Evolutionary conservation across 2,888 invertebrate genomes (phyloP), one percentile per base, ranked within the genome.

Genomic region (Petrolisthes cinctipes): DNA sequence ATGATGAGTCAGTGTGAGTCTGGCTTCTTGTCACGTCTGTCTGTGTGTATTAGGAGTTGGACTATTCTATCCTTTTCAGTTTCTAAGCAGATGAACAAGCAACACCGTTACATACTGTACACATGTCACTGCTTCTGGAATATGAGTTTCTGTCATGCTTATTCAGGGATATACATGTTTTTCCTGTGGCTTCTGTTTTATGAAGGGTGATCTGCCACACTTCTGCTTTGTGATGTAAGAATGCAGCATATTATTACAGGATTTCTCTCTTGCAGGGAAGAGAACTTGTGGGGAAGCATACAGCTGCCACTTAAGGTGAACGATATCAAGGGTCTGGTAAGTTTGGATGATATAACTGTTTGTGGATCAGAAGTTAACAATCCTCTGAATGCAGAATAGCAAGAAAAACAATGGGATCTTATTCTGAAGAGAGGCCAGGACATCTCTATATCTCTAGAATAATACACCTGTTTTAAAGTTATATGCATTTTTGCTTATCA

Each of bases 251-350:
- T 66, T 17, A n/a, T 66, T 66, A 66, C 3, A n/a, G 66, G 14
- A 66, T 78, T n/a, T 57, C 37, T 51, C 5, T 71, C 90, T 93
- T 93, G 80, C 92, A 96, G 96, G 85, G 95, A 95, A 91, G 95
- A 91, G 54, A 90, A 90, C 75, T 90, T 92, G 51, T 93, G 93
- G 93, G 93, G 93, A 4, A 92, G 93, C 51, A 92, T 93, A 14
- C 93, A 93, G 89, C 92, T 98, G 91, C 96, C 97, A 20, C 93
- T 98, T 88, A 95, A 95, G 93, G 97, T 97, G 0, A 97, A 97
- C 93, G 96, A 96, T 89, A 94, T 98, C 23, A 95, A 95, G 89
- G 96, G 97, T 93, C 93, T 98, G 95, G 97, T 97, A 94, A 94
- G 93, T 92, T n/a, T 54, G 7, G 9, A 37, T 5, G 56, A 37